Percentiles rank a stretch among this genome's conserved stretches.
phyloP scores from a whole-genome alignment of 1,140 invertebrate species.

The Aphelenchoides besseyi region DNA sequence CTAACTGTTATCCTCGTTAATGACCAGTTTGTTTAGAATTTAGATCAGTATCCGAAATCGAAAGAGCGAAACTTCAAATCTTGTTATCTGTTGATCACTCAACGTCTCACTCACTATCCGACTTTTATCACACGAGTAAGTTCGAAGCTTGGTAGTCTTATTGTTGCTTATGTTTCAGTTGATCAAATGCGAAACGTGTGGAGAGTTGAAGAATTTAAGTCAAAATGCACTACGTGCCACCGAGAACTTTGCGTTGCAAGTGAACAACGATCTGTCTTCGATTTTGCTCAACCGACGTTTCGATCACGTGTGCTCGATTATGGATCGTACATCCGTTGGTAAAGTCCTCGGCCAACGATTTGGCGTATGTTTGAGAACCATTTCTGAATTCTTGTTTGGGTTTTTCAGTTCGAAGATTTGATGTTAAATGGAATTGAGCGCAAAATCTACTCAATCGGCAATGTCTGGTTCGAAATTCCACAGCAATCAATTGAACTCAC shows the following conservation, averaged over 20 bases:
- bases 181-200: slow-evolving; percentile 37
- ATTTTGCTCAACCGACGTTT: slow-evolving; percentile 41
- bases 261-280: slow-evolving; percentile 40
- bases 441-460: slow-evolving; percentile 31
- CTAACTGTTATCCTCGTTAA: too few relatives aligned
- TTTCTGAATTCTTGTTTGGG: background rate
- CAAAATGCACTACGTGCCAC: slow-evolving; percentile 42
- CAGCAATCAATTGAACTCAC: slow-evolving; percentile 34
- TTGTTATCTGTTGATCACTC: slow-evolving; percentile 51
- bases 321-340: slow-evolving; percentile 35
- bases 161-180: slow-evolving; percentile 30
- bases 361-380: background rate
- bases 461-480: slow-evolving; percentile 31
- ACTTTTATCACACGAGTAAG: slow-evolving; percentile 46
- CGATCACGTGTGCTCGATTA: slow-evolving; percentile 29
- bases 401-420: slow-evolving; percentile 40
- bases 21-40: slow-evolving; percentile 30
- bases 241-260: slow-evolving; percentile 33
- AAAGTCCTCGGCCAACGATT: slow-evolving; percentile 31
- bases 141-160: background rate
- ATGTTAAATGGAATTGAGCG: slow-evolving; percentile 25
- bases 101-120: slow-evolving; percentile 50
- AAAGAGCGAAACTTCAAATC: slow-evolving; percentile 48
- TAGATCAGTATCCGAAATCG: slow-evolving; percentile 33
- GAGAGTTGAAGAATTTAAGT: slow-evolving; percentile 14